Evolutionary conservation across 2,797 vertebrate species (phyloP).

Genomic region (Tinamus major): DNA sequence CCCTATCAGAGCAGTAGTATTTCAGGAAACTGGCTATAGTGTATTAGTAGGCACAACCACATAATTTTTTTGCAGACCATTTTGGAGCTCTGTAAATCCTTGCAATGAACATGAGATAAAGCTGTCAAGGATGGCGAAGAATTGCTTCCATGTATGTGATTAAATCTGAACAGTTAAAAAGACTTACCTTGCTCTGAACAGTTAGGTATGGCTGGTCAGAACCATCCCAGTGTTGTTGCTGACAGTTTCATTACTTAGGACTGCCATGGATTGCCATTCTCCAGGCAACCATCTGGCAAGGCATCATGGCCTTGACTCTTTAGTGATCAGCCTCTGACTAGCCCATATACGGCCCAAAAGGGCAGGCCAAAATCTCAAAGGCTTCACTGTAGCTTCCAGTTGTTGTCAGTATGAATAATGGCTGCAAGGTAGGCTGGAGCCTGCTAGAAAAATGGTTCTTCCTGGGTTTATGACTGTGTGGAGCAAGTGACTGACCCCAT

Average conservation of each 20-base stretch:
- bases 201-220: not conserved
- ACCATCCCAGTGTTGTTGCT: not conserved
- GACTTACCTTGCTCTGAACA: not conserved
- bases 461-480: not conserved
- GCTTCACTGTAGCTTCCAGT: not conserved
- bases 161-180: conserved; percentile 14
- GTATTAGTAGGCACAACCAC: not conserved
- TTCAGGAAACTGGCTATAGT: not conserved
- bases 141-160: not conserved
- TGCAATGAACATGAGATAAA: conserved; percentile 17
- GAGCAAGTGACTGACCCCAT: not conserved
- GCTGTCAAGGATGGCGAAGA: not conserved
- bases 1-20: not conserved
- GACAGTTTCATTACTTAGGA: not conserved
- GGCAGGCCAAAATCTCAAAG: not conserved
- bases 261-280: not conserved
- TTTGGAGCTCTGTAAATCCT: not conserved
- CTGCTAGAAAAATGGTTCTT: not conserved
- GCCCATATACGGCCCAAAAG: not conserved
- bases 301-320: not conserved
- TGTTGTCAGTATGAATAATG: not conserved
- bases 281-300: not conserved
- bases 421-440: not conserved
- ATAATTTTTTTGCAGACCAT: not conserved
- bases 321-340: not conserved